phyloP scores from a whole-genome alignment of 2,888 invertebrate genomes.

The Esperia sulphurella region DNA sequence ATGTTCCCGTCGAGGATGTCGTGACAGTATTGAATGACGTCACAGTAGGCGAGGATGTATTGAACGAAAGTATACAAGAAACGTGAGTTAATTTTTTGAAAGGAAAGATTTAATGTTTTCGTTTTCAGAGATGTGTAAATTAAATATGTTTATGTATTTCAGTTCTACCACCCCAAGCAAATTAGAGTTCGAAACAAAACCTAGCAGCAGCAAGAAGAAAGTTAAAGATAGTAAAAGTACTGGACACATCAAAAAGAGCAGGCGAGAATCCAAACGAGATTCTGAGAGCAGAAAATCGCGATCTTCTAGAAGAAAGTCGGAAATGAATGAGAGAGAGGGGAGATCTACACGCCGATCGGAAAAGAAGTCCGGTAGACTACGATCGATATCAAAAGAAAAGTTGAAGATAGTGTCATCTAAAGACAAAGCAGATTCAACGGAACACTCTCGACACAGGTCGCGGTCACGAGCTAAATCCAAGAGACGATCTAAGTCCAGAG shows the following conservation, averaged over 20 bases:
- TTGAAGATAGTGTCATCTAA: conserved; percentile 35
- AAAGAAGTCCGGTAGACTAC: conserved; percentile 37
- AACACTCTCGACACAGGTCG: conserved; percentile 45
- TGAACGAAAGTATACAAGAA: conserved; percentile 28
- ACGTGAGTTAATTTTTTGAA: conserved; percentile 32
- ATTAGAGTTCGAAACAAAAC: conserved; percentile 29
- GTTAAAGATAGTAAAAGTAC: conserved; percentile 35
- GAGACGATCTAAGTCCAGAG: conserved; percentile 40
- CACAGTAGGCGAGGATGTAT: conserved; percentile 46
- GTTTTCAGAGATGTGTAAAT: neutral
- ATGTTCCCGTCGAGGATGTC: conserved; percentile 83
- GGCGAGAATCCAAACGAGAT: conserved; percentile 52
- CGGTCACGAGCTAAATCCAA: conserved; percentile 47
- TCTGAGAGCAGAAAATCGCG: conserved; percentile 51
- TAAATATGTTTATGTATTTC: conserved; percentile 9
- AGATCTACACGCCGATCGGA: conserved; percentile 48
- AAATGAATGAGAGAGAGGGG: conserved; percentile 46
- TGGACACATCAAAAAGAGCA: conserved; percentile 44
- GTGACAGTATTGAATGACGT: conserved; percentile 81
- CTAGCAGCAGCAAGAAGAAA: conserved; percentile 38
- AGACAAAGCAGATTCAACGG: conserved; percentile 48
- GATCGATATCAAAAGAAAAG: conserved; percentile 47
- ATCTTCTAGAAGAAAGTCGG: conserved; percentile 51
- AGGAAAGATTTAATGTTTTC: neutral
- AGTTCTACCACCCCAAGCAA: conserved; percentile 24